A percentile compares a stretch with the other conserved stretches of the same genome.
Conservation (phyloP, 2,113 vertebrate genomes). For the Bubo blakistoni region DNA sequence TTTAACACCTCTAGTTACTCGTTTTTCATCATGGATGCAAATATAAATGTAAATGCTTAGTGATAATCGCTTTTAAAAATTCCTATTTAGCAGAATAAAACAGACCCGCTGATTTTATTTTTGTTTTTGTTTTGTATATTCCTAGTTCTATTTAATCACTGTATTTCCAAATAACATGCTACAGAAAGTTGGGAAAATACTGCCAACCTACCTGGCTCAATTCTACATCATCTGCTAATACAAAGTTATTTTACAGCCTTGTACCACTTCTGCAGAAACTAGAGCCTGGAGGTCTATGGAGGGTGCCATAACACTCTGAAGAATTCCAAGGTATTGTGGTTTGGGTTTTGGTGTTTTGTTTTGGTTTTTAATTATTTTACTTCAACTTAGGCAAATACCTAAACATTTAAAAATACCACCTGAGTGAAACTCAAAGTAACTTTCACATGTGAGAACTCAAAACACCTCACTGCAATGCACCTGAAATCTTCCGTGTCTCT, state of each 20-base stretch:
- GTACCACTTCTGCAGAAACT: not conserved
- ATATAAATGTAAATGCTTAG: not conserved
- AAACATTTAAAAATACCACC: not conserved
- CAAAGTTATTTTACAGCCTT: not conserved
- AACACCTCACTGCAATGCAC: not conserved
- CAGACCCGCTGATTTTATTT: not conserved
- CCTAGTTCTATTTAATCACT: not conserved
- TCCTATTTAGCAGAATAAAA: not conserved
- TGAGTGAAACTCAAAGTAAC: not conserved
- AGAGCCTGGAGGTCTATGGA: not conserved
- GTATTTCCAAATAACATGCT: not conserved
- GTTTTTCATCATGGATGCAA: not conserved
- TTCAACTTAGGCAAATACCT: not conserved
- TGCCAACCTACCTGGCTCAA: not conserved
- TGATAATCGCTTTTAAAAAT: not conserved
- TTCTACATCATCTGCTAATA: not conserved
- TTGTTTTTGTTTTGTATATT: not conserved
- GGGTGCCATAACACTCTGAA: not conserved
- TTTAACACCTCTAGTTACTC: not conserved
- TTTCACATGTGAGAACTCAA: not conserved
- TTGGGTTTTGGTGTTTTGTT: not conserved
- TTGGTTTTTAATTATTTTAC: not conserved
- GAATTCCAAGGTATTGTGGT: not conserved
- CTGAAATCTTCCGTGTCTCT: rapidly evolving
- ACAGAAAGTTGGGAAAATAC: not conserved